Percentiles rank a stretch among this genome's conserved stretches.
Evolutionary conservation across 2,113 vertebrate species (phyloP).

Genomic region (Sander vitreus): DNA sequence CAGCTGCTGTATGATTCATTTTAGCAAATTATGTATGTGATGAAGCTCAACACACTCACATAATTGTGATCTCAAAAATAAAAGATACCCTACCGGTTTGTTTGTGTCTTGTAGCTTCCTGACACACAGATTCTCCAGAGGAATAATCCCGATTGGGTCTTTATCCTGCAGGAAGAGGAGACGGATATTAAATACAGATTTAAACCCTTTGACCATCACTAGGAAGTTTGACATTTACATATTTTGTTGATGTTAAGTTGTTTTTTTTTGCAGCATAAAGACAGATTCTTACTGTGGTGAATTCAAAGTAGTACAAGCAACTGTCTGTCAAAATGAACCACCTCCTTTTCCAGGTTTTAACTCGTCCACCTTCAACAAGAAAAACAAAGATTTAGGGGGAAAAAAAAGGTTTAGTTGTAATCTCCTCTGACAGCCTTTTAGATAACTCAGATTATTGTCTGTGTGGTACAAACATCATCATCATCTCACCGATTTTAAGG

Average conservation of each 20-base stretch:
- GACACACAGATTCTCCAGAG: slow-evolving; percentile 93
- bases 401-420: background rate
- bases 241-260: background rate
- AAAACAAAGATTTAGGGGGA: background rate
- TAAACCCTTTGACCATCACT: background rate
- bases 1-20: slow-evolving; percentile 43
- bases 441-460: background rate
- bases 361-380: slow-evolving; percentile 76
- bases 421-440: background rate
- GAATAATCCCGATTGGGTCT: slow-evolving; percentile 95
- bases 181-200: background rate
- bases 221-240: background rate
- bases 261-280: background rate
- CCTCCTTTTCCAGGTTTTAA: slow-evolving; percentile 86
- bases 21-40: background rate
- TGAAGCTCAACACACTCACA: background rate
- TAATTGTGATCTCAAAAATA: background rate
- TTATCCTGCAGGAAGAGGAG: slow-evolving; percentile 86
- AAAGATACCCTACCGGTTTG: slow-evolving; percentile 85
- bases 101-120: slow-evolving; percentile 83
- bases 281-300: slow-evolving; percentile 75
- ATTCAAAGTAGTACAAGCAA: slow-evolving; percentile 86
- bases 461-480: background rate
- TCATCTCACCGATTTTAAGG: slow-evolving; percentile 90
- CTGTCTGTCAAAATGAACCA: slow-evolving; percentile 88